These are phyloP conservation scores for Aurelia sp. DNA, from an alignment of 30 jellyfish, hydroid and myxozoan species.

Conservation along the genomic window DNA sequence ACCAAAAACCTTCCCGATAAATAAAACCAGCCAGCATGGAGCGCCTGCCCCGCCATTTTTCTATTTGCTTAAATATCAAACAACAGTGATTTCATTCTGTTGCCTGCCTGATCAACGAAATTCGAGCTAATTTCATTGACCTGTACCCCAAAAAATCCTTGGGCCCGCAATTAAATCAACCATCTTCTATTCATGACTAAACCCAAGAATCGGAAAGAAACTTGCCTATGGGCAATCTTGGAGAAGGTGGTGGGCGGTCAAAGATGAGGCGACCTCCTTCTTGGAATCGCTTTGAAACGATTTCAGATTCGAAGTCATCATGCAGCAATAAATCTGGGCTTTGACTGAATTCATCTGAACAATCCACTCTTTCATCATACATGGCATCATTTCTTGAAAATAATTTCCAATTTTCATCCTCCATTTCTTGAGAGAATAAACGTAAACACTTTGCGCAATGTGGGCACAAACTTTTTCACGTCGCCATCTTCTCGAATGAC, in stretches of 20 bases:
- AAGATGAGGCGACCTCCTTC: slow-evolving; percentile 64
- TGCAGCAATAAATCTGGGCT: slow-evolving; percentile 15
- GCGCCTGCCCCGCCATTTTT: too few relatives aligned
- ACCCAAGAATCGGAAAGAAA: too few relatives aligned
- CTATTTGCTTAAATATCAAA: too few relatives aligned
- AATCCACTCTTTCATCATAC: slow-evolving; percentile 7
- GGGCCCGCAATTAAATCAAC: too few relatives aligned
- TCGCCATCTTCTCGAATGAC: not conserved
- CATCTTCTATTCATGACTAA: too few relatives aligned
- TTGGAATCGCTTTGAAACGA: slow-evolving; percentile 56
- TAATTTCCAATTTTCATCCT: slow-evolving; percentile 20
- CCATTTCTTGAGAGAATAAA: not conserved
- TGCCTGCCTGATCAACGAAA: too few relatives aligned
- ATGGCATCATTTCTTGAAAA: slow-evolving; percentile 1
- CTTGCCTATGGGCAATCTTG: too few relatives aligned
- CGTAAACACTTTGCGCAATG: not conserved
- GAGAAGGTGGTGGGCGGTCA: slow-evolving; percentile 4
- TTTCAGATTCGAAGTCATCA: slow-evolving; percentile 44
- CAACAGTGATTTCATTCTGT: too few relatives aligned
- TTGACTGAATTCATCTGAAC: not conserved
- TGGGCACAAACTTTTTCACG: not conserved
- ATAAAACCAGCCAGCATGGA: too few relatives aligned
- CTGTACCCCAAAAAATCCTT: too few relatives aligned
- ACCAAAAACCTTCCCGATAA: too few relatives aligned
- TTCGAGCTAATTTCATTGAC: too few relatives aligned